Evolutionary conservation across 2,797 vertebrate species (phyloP).

Genomic region (Capromys pilorides): DNA sequence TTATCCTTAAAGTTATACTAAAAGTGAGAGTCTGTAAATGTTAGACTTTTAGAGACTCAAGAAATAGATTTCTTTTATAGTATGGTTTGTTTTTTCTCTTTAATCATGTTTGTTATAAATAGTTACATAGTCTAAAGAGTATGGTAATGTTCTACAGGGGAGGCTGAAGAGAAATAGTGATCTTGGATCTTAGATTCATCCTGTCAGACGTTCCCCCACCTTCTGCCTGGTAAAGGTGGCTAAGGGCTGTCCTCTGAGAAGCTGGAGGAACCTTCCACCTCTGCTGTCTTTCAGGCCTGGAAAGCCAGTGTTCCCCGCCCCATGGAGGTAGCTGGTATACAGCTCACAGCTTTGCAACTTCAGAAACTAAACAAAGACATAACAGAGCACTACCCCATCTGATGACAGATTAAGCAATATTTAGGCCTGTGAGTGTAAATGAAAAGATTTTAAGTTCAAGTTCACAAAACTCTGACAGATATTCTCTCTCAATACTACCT

Average conservation of each 20-base stretch:
- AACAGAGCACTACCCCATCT: neutral
- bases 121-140: neutral
- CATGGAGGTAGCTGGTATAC: neutral
- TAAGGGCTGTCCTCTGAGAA: constrained; percentile 3
- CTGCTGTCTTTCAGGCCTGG: constrained; percentile 18
- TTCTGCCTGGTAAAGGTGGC: neutral
- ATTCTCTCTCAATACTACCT: constrained; percentile 37
- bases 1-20: constrained; percentile 3
- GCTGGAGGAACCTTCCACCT: neutral
- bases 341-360: neutral
- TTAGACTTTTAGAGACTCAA: neutral
- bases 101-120: neutral
- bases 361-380: constrained; percentile 1
- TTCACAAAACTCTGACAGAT: neutral
- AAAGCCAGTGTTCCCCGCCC: neutral
- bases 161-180: neutral
- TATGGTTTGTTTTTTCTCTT: neutral
- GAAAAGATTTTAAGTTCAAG: constrained; percentile 27
- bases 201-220: neutral
- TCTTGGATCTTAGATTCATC: constrained; percentile 48
- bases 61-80: neutral
- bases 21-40: neutral
- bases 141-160: constrained; percentile 13
- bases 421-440: neutral
- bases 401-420: constrained; percentile 22